Percentiles rank a stretch among this genome's conserved stretches.
Conservation (phyloP, 2,113 vertebrate genomes). For the Colossoma macropomum region DNA sequence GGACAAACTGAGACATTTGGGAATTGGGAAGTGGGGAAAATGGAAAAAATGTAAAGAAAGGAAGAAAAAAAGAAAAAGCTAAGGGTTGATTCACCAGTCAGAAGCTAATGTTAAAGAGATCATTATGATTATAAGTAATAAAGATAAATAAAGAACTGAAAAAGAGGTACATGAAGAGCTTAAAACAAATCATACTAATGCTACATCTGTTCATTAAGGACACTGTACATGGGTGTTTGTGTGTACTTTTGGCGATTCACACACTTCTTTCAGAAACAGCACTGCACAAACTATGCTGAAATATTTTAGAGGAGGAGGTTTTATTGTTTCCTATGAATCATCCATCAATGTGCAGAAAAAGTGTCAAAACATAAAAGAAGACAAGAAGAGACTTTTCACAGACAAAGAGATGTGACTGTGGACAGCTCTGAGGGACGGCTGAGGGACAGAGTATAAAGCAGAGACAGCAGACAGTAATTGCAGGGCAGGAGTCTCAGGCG, state of each 20-base stretch:
- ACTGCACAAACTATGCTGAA: not conserved
- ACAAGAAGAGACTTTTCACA: slow-evolving; percentile 4
- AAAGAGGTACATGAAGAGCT: not conserved
- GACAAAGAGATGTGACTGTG: slow-evolving; percentile 46
- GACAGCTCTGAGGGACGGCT: not conserved
- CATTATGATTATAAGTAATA: slow-evolving; percentile 39
- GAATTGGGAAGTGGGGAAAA: not conserved
- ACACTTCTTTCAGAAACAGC: not conserved
- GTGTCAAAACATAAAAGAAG: not conserved
- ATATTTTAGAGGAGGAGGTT: not conserved
- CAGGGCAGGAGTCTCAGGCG: not conserved
- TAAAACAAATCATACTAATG: not conserved
- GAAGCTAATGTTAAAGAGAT: not conserved
- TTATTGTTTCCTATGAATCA: slow-evolving; percentile 4
- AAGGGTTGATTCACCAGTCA: too few relatives aligned
- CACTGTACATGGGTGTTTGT: too few relatives aligned
- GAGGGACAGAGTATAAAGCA: not conserved
- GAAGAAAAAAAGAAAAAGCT: not conserved
- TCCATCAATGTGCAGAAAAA: slow-evolving; percentile 10
- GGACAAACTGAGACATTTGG: slow-evolving; percentile 12
- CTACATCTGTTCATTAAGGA: too few relatives aligned
- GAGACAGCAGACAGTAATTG: slow-evolving; percentile 33
- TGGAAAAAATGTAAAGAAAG: not conserved
- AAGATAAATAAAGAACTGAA: not conserved
- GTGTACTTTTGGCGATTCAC: not conserved